phyloP scores from a whole-genome alignment of 2,113 vertebrate genomes.

The Picathartes gymnocephalus region DNA sequence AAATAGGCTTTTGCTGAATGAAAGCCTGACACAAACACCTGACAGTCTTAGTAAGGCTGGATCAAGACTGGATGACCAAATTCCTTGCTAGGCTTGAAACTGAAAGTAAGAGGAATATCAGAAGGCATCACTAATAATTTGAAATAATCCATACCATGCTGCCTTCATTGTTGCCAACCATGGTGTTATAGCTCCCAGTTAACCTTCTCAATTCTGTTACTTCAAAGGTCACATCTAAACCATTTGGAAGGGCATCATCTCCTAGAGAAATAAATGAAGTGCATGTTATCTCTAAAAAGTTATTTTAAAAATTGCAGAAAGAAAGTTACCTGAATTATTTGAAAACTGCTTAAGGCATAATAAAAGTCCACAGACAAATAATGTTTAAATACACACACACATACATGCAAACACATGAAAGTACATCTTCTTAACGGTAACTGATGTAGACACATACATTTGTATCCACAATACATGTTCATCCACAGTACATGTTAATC shows the following conservation, averaged over 20 bases:
- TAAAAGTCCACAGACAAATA: not conserved
- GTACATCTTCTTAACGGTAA: not conserved
- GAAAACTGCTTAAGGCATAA: not conserved
- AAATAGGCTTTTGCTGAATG: not conserved
- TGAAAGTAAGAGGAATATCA: not conserved
- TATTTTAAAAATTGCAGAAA: not conserved
- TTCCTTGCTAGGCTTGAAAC: not conserved
- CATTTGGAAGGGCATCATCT: constrained; percentile 87
- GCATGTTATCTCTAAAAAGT: not conserved
- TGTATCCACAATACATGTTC: not conserved
- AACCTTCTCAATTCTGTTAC: constrained; percentile 89
- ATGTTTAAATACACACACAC: not conserved
- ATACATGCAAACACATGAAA: not conserved
- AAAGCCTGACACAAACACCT: not conserved
- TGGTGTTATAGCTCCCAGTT: constrained; percentile 96
- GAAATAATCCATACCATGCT: constrained; percentile 83
- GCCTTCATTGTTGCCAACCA: constrained; percentile 98
- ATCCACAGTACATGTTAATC: not conserved
- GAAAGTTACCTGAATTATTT: not conserved
- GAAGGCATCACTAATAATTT: not conserved
- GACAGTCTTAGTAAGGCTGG: not conserved
- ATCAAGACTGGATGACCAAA: not conserved
- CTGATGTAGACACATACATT: not conserved
- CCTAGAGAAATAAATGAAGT: constrained; percentile 60
- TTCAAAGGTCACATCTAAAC: constrained; percentile 91